A percentile compares a stretch with the other conserved stretches of the same genome.
Evolutionary conservation across 1,140 invertebrate genomes (phyloP).

Genomic region (Thereuonema tuberculata): DNA sequence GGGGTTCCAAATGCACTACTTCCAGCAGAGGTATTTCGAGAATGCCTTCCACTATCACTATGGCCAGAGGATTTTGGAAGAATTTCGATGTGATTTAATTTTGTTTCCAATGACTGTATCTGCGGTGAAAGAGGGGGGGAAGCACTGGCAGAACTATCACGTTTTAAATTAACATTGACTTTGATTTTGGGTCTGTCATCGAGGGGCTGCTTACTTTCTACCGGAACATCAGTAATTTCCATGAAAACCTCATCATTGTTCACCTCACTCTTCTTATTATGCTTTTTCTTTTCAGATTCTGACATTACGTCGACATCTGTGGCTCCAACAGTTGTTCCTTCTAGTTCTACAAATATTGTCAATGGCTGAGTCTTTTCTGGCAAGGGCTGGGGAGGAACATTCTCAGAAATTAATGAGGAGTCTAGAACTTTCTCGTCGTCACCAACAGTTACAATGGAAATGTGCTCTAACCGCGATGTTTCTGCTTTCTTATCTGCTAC

Average conservation of each 20-base stretch:
- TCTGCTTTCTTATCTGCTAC: not conserved
- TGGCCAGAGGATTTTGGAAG: not conserved
- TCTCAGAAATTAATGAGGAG: constrained; percentile 12
- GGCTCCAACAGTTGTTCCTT: constrained; percentile 16
- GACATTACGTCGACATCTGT: not conserved
- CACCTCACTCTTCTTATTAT: not conserved
- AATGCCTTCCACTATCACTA: constrained; percentile 12
- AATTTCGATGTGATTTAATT: not conserved
- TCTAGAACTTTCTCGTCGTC: constrained; percentile 38
- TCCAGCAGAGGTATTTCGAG: constrained; percentile 11
- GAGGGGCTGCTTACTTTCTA: not conserved
- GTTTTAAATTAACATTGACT: constrained; percentile 5
- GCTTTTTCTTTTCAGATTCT: no score
- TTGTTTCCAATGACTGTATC: not conserved
- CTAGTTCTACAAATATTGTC: constrained; percentile 11
- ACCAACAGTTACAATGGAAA: constrained; percentile 76
- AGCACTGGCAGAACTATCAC: not conserved
- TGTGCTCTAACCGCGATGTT: constrained; percentile 57
- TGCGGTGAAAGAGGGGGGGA: not conserved
- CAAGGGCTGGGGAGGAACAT: not conserved
- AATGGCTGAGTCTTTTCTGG: not conserved
- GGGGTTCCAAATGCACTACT: constrained; percentile 11
- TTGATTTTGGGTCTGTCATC: not conserved
- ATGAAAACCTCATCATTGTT: not conserved
- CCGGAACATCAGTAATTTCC: no score